Percentiles rank a stretch among this genome's conserved stretches.
Conservation (phyloP, 2,888 invertebrate genomes). For the Conus canariensis region DNA sequence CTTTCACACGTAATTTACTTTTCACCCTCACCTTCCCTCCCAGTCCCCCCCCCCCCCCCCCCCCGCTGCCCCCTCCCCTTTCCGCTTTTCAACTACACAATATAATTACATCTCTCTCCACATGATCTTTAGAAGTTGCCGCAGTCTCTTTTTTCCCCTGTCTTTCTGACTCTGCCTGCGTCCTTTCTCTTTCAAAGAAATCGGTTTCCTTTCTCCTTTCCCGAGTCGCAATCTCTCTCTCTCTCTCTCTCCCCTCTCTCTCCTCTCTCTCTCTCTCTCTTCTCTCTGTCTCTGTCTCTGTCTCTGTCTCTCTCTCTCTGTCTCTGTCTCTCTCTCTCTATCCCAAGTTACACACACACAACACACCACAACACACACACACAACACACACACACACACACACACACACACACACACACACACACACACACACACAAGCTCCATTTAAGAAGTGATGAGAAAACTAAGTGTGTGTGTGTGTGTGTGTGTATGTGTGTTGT, state of each 20-base stretch:
- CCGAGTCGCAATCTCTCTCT: neutral
- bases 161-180: neutral
- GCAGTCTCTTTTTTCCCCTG: neutral
- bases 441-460: neutral
- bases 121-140: neutral
- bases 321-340: neutral
- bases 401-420: slow-evolving; percentile 25
- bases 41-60: too few relatives aligned
- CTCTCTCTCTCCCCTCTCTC: neutral
- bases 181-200: too few relatives aligned
- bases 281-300: neutral
- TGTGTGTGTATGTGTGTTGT: too few relatives aligned
- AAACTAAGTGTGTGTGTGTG: too few relatives aligned
- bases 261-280: slow-evolving; percentile 2
- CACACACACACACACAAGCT: neutral
- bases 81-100: too few relatives aligned
- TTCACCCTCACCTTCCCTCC: too few relatives aligned
- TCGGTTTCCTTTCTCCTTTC: neutral
- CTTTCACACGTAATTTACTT: too few relatives aligned
- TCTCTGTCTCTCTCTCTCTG: neutral
- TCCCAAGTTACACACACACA: too few relatives aligned
- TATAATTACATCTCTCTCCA: too few relatives aligned
- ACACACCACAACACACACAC: too few relatives aligned
- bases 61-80: too few relatives aligned
- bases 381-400: slow-evolving; percentile 18